These are phyloP conservation scores for Microtus agrestis DNA, from an alignment of 2,797 vertebrate species.

Conservation along the genomic window DNA sequence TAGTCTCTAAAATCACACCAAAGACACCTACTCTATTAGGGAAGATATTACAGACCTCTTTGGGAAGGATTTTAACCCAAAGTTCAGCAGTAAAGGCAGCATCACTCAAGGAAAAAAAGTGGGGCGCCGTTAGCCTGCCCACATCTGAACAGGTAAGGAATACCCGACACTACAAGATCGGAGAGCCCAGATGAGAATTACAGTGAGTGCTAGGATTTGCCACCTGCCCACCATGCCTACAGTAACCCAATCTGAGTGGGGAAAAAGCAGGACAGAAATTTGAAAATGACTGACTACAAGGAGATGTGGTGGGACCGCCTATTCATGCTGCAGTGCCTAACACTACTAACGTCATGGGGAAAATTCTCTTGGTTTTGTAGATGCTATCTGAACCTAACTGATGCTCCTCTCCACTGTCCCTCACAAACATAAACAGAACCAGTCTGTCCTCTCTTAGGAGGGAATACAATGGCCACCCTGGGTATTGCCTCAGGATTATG, in stretches of 20 bases:
- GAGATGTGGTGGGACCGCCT: neutral
- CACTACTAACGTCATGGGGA: no score
- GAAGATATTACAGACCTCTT: neutral
- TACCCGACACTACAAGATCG: neutral
- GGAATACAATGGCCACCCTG: neutral
- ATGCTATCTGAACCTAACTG: neutral
- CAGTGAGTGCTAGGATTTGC: neutral
- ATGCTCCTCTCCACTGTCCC: neutral
- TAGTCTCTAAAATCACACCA: neutral
- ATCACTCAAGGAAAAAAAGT: neutral
- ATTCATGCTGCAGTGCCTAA: neutral
- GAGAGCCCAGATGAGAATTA: neutral
- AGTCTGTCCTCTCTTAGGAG: neutral
- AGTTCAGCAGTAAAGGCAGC: neutral
- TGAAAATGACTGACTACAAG: neutral
- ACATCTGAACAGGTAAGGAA: neutral
- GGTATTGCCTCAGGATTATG: neutral
- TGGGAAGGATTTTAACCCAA: neutral
- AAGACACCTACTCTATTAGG: neutral
- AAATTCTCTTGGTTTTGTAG: neutral
- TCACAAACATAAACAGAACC: neutral
- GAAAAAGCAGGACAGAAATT: neutral
- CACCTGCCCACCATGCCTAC: neutral
- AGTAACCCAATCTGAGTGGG: neutral
- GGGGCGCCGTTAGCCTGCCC: neutral